phyloP scores from a whole-genome alignment of 2,888 invertebrate genomes.

The Euphydryas editha region DNA sequence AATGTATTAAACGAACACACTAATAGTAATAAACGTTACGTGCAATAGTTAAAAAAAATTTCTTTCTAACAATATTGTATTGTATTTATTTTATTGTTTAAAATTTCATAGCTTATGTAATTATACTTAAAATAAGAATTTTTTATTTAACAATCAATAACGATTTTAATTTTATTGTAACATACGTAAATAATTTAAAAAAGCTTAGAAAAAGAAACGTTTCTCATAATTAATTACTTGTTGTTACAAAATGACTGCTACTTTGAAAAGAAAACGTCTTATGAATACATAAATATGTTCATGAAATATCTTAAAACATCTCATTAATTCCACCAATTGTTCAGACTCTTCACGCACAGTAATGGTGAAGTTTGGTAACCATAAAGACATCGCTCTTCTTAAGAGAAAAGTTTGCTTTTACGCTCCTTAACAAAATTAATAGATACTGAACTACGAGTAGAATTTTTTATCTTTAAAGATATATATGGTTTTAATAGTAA shows the following conservation, averaged over 20 bases:
- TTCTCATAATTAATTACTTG: slow-evolving; percentile 20
- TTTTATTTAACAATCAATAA: no score
- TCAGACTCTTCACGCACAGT: slow-evolving; percentile 44
- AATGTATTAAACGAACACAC: no score
- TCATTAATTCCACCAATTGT: slow-evolving; percentile 45
- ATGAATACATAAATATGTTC: slow-evolving; percentile 37
- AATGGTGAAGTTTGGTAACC: slow-evolving; percentile 38
- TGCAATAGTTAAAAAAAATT: background rate
- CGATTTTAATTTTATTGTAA: no score
- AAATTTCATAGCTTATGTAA: no score
- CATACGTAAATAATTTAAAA: no score
- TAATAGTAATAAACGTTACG: no score
- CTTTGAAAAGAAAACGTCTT: slow-evolving; percentile 35
- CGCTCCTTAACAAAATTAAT: slow-evolving; percentile 24
- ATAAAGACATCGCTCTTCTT: slow-evolving; percentile 29
- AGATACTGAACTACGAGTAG: slow-evolving; percentile 12
- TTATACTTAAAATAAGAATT: no score
- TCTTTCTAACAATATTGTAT: no score
- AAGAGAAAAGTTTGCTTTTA: slow-evolving; percentile 39
- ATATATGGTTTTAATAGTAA: no score
- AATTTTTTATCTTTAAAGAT: background rate
- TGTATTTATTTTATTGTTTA: no score
- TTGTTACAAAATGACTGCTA: slow-evolving; percentile 31
- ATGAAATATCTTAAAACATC: slow-evolving; percentile 34
- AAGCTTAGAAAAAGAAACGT: background rate